Base-by-base conservation (phyloP, 2,888 invertebrate species). In the Thymelicus acteon region DNA sequence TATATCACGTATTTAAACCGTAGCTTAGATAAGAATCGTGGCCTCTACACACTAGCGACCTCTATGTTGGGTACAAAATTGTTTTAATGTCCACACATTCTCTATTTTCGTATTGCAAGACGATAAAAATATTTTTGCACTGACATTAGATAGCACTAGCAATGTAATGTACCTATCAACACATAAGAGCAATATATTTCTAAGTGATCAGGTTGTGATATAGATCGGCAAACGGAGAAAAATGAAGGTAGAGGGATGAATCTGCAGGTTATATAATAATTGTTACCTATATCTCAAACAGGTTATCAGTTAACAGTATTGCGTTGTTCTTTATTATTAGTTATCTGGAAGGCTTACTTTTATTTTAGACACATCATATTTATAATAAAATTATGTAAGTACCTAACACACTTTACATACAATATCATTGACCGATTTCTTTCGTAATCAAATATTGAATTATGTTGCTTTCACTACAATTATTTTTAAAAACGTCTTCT, bases 111-210 rank as follows among this genome's bases (percentile, higher is more conserved):
- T 93, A 85, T 84, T 90, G 88, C 77, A 79, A 85, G 77, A 85
- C 79, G 77, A 85, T 84, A 82, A 78, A 82, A 75, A 82, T 92
- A 92, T 93, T 93, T 93, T 93, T 92, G 92, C 92, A 93, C 92
- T 78, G 75, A 82, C 80, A 77, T 75, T 89, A 88, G 85, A 82
- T 82, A 85, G 82, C 82, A 83, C 85, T 85, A 79, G 77, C 70
- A 52, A 40, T 60, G 52, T 64, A 64, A 70, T 64, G n/a, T 47
- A 69, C 48, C 39, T 64, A 52, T 64, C 64, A 40, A 64, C 70
- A 61, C 57, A 40, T 60, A 65, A 15, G 52, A 72, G 47, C 60
- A 65, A 60, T 47, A 73, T 65, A 64, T 70, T 70, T 70, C 39
- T 70, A 70, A 68, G 62, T 68, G 44, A 70, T 65, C 60, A 24